Evolutionary conservation across 2,113 vertebrate species (phyloP).

Genomic region (rabbit (Oryctolagus cuniculus)): DNA sequence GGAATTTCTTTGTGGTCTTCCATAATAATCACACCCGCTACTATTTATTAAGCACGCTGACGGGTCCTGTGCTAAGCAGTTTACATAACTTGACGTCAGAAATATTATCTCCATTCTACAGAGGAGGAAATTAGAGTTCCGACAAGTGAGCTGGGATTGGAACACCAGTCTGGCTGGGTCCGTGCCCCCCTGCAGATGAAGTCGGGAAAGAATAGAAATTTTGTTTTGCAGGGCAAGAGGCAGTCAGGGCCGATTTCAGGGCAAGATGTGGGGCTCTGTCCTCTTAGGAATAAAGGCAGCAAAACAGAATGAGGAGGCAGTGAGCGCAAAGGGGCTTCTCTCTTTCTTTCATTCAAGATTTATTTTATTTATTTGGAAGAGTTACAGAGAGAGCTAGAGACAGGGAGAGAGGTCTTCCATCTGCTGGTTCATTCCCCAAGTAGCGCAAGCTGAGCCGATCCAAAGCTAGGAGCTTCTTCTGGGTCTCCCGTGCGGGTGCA

Average conservation of each 20-base stretch:
- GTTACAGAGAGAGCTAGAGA: too few species aligned
- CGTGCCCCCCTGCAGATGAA: neutral
- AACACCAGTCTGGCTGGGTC: neutral
- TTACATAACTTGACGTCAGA: neutral
- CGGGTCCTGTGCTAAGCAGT: neutral
- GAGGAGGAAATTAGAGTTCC: conserved; percentile 31
- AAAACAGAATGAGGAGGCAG: neutral
- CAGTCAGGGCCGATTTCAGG: too few species aligned
- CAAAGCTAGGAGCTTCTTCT: too few species aligned
- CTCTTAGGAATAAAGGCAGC: neutral
- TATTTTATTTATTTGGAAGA: too few species aligned
- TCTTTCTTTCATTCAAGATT: too few species aligned
- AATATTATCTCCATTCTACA: conserved; percentile 20
- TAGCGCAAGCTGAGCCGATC: too few species aligned
- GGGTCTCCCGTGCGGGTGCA: too few species aligned
- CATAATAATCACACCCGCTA: neutral
- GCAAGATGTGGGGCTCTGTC: neutral
- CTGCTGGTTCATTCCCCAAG: too few species aligned
- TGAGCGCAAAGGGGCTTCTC: neutral
- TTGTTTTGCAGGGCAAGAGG: neutral
- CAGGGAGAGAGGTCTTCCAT: too few species aligned
- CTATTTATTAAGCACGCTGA: neutral
- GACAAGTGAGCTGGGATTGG: neutral
- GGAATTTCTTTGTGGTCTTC: conserved; percentile 26
- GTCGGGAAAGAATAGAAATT: neutral